A percentile compares a stretch with the other conserved stretches of the same genome.
Conservation (phyloP, 1,140 invertebrate genomes). For the Eupeodes corollae region DNA sequence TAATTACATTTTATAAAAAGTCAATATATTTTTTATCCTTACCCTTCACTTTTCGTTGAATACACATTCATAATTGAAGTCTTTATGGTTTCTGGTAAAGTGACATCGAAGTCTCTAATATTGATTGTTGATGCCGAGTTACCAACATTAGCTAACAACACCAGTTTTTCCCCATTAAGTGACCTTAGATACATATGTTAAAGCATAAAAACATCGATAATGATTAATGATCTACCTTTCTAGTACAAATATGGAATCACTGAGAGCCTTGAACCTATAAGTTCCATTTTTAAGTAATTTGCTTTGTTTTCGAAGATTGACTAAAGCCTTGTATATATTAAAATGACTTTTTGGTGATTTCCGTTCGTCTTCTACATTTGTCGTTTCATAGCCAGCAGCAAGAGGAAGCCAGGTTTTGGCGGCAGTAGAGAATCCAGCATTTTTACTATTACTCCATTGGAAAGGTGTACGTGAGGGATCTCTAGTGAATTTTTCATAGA, state of each 20-base stretch:
- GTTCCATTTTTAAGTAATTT: conserved; percentile 9
- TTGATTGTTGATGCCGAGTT: too few species aligned
- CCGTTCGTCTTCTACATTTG: conserved; percentile 39
- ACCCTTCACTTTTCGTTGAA: too few species aligned
- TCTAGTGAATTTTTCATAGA: conserved; percentile 23
- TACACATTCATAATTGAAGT: too few species aligned
- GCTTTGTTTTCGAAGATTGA: conserved; percentile 1
- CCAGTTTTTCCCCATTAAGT: too few species aligned
- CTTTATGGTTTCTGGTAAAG: too few species aligned
- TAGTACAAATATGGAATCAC: conserved; percentile 12
- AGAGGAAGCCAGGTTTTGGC: conserved; percentile 54
- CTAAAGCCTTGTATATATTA: conserved; percentile 12
- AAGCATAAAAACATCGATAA: background rate
- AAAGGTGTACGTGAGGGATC: conserved; percentile 50
- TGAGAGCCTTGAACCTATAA: background rate
- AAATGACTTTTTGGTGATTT: conserved; percentile 9
- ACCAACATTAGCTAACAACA: too few species aligned
- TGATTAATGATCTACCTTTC: conserved; percentile 20
- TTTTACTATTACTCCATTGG: conserved; percentile 45
- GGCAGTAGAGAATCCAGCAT: conserved; percentile 47
- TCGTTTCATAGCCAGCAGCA: conserved; percentile 38
- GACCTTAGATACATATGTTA: background rate
- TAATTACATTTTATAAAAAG: too few species aligned
- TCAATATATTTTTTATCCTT: too few species aligned
- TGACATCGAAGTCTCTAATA: too few species aligned